Percentiles rank a stretch among this genome's conserved stretches.
These are phyloP conservation scores for Porites lobata DNA, from an alignment of 92 coral and sea anemone species.

Conservation along the genomic window DNA sequence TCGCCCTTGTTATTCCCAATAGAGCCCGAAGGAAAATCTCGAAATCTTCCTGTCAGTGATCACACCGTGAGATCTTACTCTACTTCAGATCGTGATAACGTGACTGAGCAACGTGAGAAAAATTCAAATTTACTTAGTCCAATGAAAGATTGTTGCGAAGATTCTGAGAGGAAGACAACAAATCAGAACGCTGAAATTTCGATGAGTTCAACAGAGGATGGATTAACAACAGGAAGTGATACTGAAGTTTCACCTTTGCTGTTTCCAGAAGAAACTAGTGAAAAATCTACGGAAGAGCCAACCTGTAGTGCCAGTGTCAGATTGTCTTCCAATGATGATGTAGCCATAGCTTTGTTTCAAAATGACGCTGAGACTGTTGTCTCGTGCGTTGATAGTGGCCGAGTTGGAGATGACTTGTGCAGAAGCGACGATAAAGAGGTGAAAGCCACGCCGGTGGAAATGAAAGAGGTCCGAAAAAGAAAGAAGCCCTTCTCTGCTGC, in stretches of 20 bases:
- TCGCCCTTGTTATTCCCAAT: background rate
- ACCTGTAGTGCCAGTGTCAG: background rate
- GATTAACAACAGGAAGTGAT: background rate
- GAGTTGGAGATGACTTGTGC: background rate
- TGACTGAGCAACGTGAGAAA: background rate
- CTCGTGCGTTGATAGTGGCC: no score
- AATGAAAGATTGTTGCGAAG: background rate
- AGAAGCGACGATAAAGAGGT: background rate
- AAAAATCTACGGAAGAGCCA: background rate
- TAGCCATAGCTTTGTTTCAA: background rate
- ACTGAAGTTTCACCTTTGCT: slow-evolving; percentile 25
- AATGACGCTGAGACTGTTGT: background rate
- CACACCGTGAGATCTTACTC: background rate
- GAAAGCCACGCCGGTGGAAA: slow-evolving; percentile 1
- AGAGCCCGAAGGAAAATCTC: background rate
- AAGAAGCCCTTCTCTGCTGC: background rate
- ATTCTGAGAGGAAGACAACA: background rate
- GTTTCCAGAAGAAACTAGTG: slow-evolving; percentile 17
- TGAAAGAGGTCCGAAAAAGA: slow-evolving; percentile 11
- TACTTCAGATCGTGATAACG: background rate
- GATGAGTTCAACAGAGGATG: background rate
- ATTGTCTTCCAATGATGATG: background rate
- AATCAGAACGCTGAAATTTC: background rate
- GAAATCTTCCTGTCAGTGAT: background rate
- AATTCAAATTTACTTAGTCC: background rate